Evolutionary conservation across 1,140 invertebrate genomes (phyloP), one percentile per base, ranked within the genome.

Genomic region (Triops cancriformis): DNA sequence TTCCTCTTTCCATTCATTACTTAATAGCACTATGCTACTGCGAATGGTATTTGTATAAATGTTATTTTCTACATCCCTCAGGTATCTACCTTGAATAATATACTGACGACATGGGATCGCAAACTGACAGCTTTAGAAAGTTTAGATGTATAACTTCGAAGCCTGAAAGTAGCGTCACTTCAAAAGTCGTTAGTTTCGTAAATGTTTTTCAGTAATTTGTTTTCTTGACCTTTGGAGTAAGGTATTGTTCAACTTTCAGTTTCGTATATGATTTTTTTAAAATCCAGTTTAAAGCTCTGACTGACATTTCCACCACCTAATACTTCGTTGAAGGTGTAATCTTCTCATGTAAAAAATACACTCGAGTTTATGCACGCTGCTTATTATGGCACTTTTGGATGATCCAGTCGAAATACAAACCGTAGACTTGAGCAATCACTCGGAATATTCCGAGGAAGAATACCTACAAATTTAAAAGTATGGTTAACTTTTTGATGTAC

Each of bases 361-460:
- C 18, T n/a, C 5, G 6, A 23, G 23, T 64, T 64, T 64, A n/a
- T 64, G 7, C 23, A 23, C 51, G 51, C 14, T 6, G 14, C 23
- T 64, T 64, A n/a, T 78, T 72, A 28, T 74, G 37, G 26, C 81
- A 82, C 74, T 81, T 82, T 43, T 79, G 73, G 9, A 88, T 83
- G 72, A 86, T 85, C 41, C 83, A 76, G 76, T 86, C 84, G 81
- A 87, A 88, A 76, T 84, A 83, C 72, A 79, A 81, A 27, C 87
- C 79, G 79, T 87, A 87, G 79, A 86, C 83, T 7, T 85, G 78
- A 26, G 82, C 82, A 26, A 87, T 80, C 1, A 86, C 45, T 42
- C 87, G 82, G 43, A 87, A 83, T 6, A 87, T 10, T 27, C 87
- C 85, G 83, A 85, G 83, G 23, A 83, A 82, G 2, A 82, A 80